These are phyloP conservation scores for Loripinus fragilis DNA, from an alignment of 2,888 invertebrate species.

Conservation along the genomic window DNA sequence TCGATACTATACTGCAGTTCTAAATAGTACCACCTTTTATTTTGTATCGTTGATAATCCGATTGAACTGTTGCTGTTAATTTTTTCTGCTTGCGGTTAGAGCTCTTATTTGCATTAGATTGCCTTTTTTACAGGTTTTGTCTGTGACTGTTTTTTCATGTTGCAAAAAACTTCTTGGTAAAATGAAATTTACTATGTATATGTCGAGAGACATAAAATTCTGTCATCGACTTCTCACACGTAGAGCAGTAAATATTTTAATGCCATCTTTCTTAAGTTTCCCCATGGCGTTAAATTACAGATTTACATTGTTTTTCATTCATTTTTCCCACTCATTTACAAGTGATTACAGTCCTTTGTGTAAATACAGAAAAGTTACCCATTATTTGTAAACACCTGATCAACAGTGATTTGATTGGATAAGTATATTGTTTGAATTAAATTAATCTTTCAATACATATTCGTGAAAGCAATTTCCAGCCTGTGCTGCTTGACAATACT, in stretches of 20 bases:
- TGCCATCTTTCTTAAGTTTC: constrained; percentile 22
- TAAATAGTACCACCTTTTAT: background rate
- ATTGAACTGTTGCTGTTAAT: background rate
- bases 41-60: background rate
- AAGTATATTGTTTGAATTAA: background rate
- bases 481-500: background rate
- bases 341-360: no score
- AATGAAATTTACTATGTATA: constrained; percentile 35
- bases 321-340: no score
- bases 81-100: background rate
- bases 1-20: background rate
- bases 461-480: constrained; percentile 15
- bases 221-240: constrained; percentile 45
- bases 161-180: constrained; percentile 26
- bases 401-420: no score
- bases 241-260: constrained; percentile 38
- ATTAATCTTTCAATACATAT: background rate
- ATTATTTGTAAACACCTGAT: no score
- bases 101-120: background rate
- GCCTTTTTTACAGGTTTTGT: background rate
- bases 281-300: no score
- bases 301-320: no score
- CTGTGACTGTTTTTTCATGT: background rate
- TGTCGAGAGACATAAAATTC: constrained; percentile 41
- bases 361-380: no score